Conservation (phyloP, 2,888 invertebrate species). For the Oscheius onirici region DNA sequence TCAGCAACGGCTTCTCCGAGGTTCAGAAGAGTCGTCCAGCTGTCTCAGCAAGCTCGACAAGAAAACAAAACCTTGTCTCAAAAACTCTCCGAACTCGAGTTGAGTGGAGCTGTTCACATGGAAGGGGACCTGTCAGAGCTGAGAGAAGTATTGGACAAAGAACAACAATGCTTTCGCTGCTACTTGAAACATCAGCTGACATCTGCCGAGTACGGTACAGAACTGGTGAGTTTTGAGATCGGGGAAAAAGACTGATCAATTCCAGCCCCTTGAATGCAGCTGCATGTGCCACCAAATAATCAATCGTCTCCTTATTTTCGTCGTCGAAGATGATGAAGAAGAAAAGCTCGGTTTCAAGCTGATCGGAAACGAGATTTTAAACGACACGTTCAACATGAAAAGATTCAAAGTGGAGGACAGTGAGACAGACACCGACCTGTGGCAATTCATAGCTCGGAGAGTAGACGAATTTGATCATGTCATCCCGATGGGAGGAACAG, state of each 20-base stretch:
- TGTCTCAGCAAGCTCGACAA: conserved; percentile 39
- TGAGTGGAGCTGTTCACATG: not conserved
- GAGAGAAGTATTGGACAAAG: conserved; percentile 29
- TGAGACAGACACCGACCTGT: conserved; percentile 14
- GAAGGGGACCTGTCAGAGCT: conserved; percentile 28
- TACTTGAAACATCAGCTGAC: conserved; percentile 34
- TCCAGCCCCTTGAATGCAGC: conserved; percentile 21
- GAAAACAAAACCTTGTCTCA: conserved; percentile 37
- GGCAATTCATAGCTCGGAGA: conserved; percentile 25
- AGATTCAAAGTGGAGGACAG: conserved; percentile 23
- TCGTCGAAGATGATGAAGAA: conserved; percentile 14
- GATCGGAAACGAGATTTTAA: conserved; percentile 27
- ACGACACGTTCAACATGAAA: conserved; percentile 25
- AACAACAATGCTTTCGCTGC: conserved; percentile 33
- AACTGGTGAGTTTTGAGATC: too few relatives aligned
- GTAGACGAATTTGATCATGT: conserved; percentile 29
- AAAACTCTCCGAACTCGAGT: conserved; percentile 26
- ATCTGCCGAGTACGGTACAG: conserved; percentile 26
- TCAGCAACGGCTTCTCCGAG: conserved; percentile 40
- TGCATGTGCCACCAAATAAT: conserved; percentile 30
- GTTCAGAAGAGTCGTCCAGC: conserved; percentile 42
- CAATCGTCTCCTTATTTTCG: conserved; percentile 28
- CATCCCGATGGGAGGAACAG: conserved; percentile 17
- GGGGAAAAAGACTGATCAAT: not conserved
- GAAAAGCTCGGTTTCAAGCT: conserved; percentile 32